These are phyloP conservation scores for Plebejus argus DNA, from an alignment of 2,888 invertebrate genomes.

Conservation along the genomic window DNA sequence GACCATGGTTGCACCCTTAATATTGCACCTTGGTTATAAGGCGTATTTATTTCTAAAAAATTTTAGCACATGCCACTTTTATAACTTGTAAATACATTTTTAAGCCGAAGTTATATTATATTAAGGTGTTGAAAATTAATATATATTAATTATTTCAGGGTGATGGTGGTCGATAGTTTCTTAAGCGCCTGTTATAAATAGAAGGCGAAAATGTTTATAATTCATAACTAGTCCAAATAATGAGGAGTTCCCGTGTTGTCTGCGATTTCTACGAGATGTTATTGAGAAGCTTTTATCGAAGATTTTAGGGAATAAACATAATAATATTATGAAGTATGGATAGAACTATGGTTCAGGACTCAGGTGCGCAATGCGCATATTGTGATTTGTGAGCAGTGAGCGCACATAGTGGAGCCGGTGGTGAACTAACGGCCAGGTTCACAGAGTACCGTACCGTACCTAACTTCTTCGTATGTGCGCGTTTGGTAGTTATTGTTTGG, in stretches of 20 bases:
- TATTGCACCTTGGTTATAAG: not conserved
- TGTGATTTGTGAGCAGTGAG: too few relatives aligned
- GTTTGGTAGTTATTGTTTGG: not conserved
- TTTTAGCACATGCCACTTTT: not conserved
- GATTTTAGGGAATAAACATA: not conserved
- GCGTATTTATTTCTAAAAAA: not conserved
- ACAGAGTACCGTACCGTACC: too few relatives aligned
- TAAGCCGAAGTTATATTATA: not conserved
- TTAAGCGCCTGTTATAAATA: not conserved
- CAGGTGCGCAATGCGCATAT: not conserved
- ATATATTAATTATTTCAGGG: slow-evolving; percentile 35
- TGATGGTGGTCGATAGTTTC: slow-evolving; percentile 40
- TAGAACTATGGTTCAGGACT: not conserved
- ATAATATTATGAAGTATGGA: not conserved
- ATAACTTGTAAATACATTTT: not conserved
- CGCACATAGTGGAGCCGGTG: too few relatives aligned
- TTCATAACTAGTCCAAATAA: slow-evolving; percentile 9
- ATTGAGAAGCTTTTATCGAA: not conserved
- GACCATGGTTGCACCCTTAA: not conserved
- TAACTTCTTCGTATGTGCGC: not conserved
- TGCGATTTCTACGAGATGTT: not conserved
- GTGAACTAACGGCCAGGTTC: too few relatives aligned
- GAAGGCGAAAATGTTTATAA: not conserved
- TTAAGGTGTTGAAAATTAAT: not conserved
- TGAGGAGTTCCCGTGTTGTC: not conserved